Conservation (phyloP, 2,888 invertebrate genomes). For the Anodontia alba region DNA sequence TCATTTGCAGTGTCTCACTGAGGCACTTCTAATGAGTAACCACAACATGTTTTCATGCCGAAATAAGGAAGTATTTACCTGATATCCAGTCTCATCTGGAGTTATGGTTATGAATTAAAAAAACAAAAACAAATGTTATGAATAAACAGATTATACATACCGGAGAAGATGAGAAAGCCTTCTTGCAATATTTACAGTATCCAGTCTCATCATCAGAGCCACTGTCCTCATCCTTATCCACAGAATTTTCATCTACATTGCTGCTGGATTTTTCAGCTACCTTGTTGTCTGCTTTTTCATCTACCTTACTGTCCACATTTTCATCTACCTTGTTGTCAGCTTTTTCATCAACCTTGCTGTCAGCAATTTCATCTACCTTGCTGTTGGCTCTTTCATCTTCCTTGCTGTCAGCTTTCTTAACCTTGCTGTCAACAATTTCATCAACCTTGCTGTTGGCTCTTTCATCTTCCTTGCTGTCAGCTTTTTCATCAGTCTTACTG, state of each 20-base stretch:
- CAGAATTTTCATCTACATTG: not conserved
- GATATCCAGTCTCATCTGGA: too few relatives aligned
- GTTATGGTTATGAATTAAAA: too few relatives aligned
- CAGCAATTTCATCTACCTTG: not conserved
- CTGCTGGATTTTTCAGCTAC: not conserved
- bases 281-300: not conserved
- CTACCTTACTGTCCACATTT: not conserved
- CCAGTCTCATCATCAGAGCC: conserved; percentile 52
- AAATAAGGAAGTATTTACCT: too few relatives aligned
- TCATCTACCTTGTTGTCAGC: too few relatives aligned
- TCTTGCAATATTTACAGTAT: conserved; percentile 61
- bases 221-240: conserved; percentile 29
- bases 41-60: too few relatives aligned
- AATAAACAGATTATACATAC: too few relatives aligned
- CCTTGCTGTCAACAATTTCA: too few relatives aligned
- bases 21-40: too few relatives aligned
- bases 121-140: too few relatives aligned
- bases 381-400: not conserved
- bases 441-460: not conserved
- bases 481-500: too few relatives aligned
- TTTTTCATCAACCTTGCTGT: conserved; percentile 17
- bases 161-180: conserved; percentile 44
- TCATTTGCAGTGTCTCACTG: too few relatives aligned
- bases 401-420: too few relatives aligned
- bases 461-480: not conserved